These are phyloP conservation scores for Genyomyrus donnyi DNA, from an alignment of 2,113 vertebrate genomes.

Conservation along the genomic window DNA sequence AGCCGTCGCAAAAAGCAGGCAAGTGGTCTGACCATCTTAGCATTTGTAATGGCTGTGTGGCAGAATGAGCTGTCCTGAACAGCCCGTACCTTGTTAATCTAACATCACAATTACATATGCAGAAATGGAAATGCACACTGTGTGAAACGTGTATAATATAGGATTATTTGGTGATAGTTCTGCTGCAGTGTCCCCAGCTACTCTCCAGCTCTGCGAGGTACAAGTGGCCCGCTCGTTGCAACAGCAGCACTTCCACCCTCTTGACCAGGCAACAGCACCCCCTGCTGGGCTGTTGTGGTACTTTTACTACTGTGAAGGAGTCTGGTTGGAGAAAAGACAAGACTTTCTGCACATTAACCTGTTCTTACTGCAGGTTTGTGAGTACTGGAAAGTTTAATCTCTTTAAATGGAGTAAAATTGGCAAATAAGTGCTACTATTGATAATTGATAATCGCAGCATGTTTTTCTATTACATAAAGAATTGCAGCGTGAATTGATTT, in stretches of 20 bases:
- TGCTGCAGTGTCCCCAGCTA: background rate
- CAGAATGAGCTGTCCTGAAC: background rate
- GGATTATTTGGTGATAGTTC: background rate
- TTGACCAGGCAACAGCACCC: slow-evolving; percentile 16
- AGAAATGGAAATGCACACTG: background rate
- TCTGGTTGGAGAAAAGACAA: background rate
- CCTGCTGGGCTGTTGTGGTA: slow-evolving; percentile 20
- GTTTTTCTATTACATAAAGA: background rate
- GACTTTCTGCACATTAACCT: background rate
- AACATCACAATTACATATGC: background rate
- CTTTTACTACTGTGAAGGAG: background rate
- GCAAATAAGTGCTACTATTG: background rate
- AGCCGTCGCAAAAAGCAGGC: background rate
- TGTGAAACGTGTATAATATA: background rate
- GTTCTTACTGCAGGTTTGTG: background rate
- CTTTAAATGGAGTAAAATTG: background rate
- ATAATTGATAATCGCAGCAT: background rate
- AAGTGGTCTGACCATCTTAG: background rate
- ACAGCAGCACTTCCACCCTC: background rate
- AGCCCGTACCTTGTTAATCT: background rate
- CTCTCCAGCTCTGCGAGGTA: background rate
- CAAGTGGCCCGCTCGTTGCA: background rate
- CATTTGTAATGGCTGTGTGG: background rate
- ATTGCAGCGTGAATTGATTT: slow-evolving; percentile 2
- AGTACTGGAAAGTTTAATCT: background rate